Evolutionary conservation across 2,888 invertebrate genomes (phyloP), one percentile per base, ranked within the genome.

Genomic region (Poecilus cupreus): DNA sequence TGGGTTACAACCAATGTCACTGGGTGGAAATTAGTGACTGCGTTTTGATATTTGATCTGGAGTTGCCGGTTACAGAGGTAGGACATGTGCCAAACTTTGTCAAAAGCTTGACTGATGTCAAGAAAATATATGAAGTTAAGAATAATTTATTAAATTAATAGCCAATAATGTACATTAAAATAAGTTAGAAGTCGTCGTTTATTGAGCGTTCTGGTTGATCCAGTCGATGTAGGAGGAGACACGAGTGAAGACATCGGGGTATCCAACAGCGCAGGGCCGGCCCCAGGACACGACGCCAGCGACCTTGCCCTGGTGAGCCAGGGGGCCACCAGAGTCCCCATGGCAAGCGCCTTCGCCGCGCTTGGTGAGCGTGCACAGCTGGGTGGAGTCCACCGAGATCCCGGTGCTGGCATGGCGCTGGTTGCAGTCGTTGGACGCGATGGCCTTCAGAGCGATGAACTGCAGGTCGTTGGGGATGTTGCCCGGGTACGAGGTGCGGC

Each of bases 281-380:
- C 89, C 90, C 89, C 89, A 90, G 1, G 90, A 89, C n/a, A 89
- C 89, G 24, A 85, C 80, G 11, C 84, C 85, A 24, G 81, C 80
- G 5, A 83, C 37, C 6, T 74, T 37, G 2, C 82, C 83, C 20
- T 83, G 80, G 1, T 77, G 74, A 8, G 74, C 82, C 2, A 85
- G 54, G 1, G 85, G 85, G 10, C 84, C 83, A 10, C 85, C 85
- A 10, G 84, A 83, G 81, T 85, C 85, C 10, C 84, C 93, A 85
- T 92, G 92, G 84, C 93, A 93, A 83, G 92, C 92, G 0, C 93
- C 93, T 87, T 92, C 91, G 0, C 92, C 93, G 57, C 87, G 85
- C 84, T 89, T 90, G 37, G 92, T 92, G 20, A 92, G 87, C 0
- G 93, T 92, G 84, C 93, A 93, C 83, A 93, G 91, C 85, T 93